Evolutionary conservation across 2,888 invertebrate genomes (phyloP).

Genomic region (Dynastes hyllus): DNA sequence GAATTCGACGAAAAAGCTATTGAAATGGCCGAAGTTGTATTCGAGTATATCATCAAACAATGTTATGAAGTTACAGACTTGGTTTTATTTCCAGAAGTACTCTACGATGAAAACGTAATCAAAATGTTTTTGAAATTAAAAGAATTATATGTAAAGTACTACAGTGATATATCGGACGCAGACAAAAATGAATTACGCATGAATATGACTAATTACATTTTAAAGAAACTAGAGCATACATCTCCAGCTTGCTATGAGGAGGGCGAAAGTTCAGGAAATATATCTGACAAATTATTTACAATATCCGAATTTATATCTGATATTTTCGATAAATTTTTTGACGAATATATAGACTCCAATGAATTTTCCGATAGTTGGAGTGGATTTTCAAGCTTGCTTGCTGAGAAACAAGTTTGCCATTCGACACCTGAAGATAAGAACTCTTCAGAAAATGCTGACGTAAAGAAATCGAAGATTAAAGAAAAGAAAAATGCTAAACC

Average conservation of each 20-base stretch:
- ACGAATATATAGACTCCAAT: slow-evolving; percentile 35
- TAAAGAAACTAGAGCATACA: slow-evolving; percentile 39
- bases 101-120: slow-evolving; percentile 62
- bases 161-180: slow-evolving; percentile 58
- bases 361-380: slow-evolving; percentile 16
- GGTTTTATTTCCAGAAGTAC: slow-evolving; percentile 66
- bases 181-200: slow-evolving; percentile 62
- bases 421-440: slow-evolving; percentile 57
- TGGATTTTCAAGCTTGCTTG: slow-evolving; percentile 27
- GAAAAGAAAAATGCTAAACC: background rate
- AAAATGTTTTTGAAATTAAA: slow-evolving; percentile 63
- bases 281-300: slow-evolving; percentile 65
- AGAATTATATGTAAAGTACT: slow-evolving; percentile 61
- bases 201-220: slow-evolving; percentile 50
- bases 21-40: slow-evolving; percentile 61
- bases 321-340: slow-evolving; percentile 66
- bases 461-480: background rate
- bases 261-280: slow-evolving; percentile 55
- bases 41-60: slow-evolving; percentile 64
- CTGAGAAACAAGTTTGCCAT: slow-evolving; percentile 36
- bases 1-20: slow-evolving; percentile 54
- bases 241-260: background rate
- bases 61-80: slow-evolving; percentile 65
- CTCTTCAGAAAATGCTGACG: background rate
- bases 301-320: slow-evolving; percentile 67